Conservation (phyloP, 2,113 vertebrate genomes). For the Pygoscelis antarcticus region DNA sequence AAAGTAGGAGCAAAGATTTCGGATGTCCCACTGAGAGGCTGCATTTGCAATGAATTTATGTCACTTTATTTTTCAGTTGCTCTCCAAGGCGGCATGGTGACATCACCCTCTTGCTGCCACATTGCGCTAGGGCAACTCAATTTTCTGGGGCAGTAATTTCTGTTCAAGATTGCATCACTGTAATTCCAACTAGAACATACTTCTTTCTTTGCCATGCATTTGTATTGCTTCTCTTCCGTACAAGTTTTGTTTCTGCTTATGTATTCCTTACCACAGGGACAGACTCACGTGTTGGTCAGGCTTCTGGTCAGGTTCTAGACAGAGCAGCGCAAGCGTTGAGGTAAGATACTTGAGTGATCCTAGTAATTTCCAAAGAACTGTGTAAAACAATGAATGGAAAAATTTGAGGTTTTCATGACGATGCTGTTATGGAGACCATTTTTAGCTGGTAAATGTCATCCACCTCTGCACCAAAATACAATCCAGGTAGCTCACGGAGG, state of each 20-base stretch:
- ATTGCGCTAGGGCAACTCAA: background rate
- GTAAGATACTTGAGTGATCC: slow-evolving; percentile 40
- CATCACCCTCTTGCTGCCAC: background rate
- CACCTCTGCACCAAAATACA: background rate
- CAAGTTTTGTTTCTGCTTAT: background rate
- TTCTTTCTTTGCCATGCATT: accelerated
- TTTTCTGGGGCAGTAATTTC: background rate
- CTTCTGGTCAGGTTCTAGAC: slow-evolving; percentile 44
- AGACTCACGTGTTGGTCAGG: background rate
- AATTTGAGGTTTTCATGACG: slow-evolving; percentile 22
- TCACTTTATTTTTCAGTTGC: background rate
- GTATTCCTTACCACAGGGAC: slow-evolving; percentile 19
- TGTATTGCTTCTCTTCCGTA: background rate
- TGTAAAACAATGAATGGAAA: slow-evolving; percentile 46
- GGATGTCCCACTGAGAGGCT: background rate
- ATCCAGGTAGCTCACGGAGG: background rate
- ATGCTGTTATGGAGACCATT: slow-evolving; percentile 44
- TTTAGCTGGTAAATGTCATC: background rate
- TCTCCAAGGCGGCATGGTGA: background rate
- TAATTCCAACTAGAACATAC: background rate
- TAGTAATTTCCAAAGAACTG: slow-evolving; percentile 63
- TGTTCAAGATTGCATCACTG: background rate
- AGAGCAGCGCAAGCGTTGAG: slow-evolving; percentile 44
- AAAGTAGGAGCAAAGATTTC: background rate
- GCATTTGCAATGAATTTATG: background rate